A percentile compares a stretch with the other conserved stretches of the same genome.
Conservation (phyloP, 2,888 invertebrate genomes). For the Perithous albicinctus region DNA sequence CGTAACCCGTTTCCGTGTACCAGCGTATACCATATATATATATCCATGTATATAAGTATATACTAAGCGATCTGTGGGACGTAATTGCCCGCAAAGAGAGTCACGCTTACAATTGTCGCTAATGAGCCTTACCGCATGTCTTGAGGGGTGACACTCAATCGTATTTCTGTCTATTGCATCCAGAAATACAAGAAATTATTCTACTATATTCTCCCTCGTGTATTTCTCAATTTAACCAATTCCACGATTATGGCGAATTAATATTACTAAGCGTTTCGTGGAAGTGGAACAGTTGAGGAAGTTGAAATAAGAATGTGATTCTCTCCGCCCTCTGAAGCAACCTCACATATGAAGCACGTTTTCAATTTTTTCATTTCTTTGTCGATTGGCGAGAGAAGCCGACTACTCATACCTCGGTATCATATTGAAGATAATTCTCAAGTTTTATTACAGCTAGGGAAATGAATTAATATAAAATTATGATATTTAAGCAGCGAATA, state of each 20-base stretch:
- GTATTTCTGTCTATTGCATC: conserved; percentile 62
- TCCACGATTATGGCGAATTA: conserved; percentile 46
- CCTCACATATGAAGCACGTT: conserved; percentile 29
- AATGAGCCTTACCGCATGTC: conserved; percentile 71
- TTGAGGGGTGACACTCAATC: conserved; percentile 64
- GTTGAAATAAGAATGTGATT: conserved; percentile 22
- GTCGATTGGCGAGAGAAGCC: conserved; percentile 43
- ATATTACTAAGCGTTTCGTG: conserved; percentile 20
- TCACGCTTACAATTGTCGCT: conserved; percentile 76
- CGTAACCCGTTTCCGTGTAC: conserved; percentile 72
- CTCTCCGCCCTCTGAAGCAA: conserved; percentile 23
- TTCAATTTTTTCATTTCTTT: conserved; percentile 17
- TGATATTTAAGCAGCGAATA: conserved; percentile 39
- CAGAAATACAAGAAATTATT: conserved; percentile 50
- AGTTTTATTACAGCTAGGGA: conserved; percentile 47
- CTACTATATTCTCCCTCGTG: conserved; percentile 11
- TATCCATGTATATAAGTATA: conserved; percentile 2
- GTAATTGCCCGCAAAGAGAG: conserved; percentile 76
- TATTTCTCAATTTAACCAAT: conserved; percentile 44
- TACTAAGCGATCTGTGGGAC: conserved; percentile 54
- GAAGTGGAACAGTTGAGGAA: conserved; percentile 33
- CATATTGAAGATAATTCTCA: conserved; percentile 56
- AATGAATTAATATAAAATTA: conserved; percentile 59
- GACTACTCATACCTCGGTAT: conserved; percentile 17
- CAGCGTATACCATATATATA: conserved; percentile 51